phyloP scores from a whole-genome alignment of 2,113 vertebrate genomes.

The Trogon melanurus region DNA sequence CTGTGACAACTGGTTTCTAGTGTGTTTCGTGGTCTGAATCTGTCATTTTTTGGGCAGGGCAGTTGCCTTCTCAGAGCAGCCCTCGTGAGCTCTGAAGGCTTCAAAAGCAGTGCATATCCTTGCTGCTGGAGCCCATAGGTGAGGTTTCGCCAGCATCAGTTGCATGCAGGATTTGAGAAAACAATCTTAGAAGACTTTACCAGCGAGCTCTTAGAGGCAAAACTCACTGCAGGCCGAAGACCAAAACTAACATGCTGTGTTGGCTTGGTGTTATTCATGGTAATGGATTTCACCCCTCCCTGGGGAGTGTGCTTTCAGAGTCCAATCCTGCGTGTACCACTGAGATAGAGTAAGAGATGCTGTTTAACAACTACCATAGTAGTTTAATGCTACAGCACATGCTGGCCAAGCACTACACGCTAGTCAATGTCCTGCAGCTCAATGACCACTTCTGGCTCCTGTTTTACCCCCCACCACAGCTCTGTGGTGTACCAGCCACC shows the following conservation, averaged over 20 bases:
- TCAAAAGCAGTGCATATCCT: neutral
- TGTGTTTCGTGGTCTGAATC: neutral
- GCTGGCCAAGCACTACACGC: neutral
- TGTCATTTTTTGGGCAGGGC: neutral
- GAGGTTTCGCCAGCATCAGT: neutral
- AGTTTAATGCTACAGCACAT: accelerated
- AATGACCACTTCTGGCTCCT: neutral
- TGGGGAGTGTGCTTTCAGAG: neutral
- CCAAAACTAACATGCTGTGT: accelerated
- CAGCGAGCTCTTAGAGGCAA: neutral
- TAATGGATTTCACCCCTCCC: neutral
- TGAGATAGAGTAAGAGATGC: neutral
- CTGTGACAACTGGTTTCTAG: neutral
- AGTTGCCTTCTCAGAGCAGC: neutral
- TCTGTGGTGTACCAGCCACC: accelerated
- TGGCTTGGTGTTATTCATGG: neutral
- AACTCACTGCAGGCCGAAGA: neutral
- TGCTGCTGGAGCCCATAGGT: neutral
- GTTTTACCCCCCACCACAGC: accelerated
- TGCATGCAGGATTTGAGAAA: accelerated
- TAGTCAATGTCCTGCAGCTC: neutral
- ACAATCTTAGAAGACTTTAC: neutral
- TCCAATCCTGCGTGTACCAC: neutral
- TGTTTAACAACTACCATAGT: neutral
- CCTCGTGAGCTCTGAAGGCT: neutral